phyloP scores from a whole-genome alignment of 1,140 invertebrate genomes.

The Babylonia areolata region DNA sequence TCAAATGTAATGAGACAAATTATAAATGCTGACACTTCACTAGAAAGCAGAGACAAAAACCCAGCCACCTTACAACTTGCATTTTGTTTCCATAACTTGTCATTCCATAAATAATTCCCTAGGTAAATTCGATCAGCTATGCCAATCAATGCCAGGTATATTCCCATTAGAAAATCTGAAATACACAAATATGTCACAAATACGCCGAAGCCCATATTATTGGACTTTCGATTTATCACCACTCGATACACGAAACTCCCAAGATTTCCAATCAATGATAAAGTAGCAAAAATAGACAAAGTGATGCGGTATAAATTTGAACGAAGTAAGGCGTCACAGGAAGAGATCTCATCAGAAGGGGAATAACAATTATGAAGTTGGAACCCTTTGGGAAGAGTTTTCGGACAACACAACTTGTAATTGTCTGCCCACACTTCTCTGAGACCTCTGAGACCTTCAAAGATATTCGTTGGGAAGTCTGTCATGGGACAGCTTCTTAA shows the following conservation, averaged over 20 bases:
- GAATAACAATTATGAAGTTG: constrained; percentile 41
- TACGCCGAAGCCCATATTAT: constrained; percentile 37
- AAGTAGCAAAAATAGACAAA: constrained; percentile 53
- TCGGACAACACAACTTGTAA: constrained; percentile 55
- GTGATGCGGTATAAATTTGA: constrained; percentile 39
- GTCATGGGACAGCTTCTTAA: constrained; percentile 10
- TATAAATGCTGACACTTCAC: constrained; percentile 61
- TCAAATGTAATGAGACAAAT: constrained; percentile 57
- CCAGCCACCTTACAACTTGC: constrained; percentile 57
- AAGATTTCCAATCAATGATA: constrained; percentile 56
- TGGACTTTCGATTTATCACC: not conserved
- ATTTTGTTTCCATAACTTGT: constrained; percentile 54
- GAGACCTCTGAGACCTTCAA: constrained; percentile 35
- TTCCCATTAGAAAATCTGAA: constrained; percentile 68
- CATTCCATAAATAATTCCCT: constrained; percentile 58
- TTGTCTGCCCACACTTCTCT: constrained; percentile 43
- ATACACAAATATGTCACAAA: constrained; percentile 63
- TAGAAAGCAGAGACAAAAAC: constrained; percentile 55
- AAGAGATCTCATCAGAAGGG: constrained; percentile 53
- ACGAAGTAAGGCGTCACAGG: constrained; percentile 52
- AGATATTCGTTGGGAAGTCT: constrained; percentile 32
- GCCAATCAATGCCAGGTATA: constrained; percentile 65
- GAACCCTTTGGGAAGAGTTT: constrained; percentile 38
- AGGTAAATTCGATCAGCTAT: constrained; percentile 54
- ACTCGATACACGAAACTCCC: constrained; percentile 41